Percentiles rank a stretch among this genome's conserved stretches.
phyloP scores from a whole-genome alignment of 23 tunicate species.

The Trididemnum miniatum region DNA sequence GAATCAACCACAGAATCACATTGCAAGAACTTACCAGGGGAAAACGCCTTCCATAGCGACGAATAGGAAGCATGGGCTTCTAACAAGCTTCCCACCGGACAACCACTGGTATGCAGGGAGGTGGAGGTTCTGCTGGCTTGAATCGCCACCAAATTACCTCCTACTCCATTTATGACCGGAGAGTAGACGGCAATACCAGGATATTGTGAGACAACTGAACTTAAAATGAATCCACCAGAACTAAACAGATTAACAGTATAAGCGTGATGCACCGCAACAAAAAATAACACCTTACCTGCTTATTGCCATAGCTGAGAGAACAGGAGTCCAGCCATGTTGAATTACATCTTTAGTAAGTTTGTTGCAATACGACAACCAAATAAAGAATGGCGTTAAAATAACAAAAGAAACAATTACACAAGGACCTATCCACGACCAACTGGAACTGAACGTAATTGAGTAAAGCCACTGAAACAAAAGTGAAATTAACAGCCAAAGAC shows the following conservation, averaged over 20 bases:
- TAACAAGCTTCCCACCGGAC: conserved; percentile 62
- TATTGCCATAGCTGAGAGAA: conserved; percentile 93
- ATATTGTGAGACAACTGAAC: conserved; percentile 74
- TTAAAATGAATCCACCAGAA: conserved; percentile 90
- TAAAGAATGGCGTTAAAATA: conserved; percentile 57
- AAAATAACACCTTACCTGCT: conserved; percentile 64
- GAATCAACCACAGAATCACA: too few species aligned
- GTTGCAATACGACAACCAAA: conserved; percentile 71
- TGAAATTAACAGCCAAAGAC: too few species aligned
- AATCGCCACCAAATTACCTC: conserved; percentile 96
- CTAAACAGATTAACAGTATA: too few species aligned
- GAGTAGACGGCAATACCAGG: conserved; percentile 92
- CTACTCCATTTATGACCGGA: conserved; percentile 97
- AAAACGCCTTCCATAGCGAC: conserved; percentile 55
- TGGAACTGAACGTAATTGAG: conserved; percentile 29
- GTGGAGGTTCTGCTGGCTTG: conserved; percentile 91
- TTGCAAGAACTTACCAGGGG: background rate
- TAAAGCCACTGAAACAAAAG: conserved; percentile 49
- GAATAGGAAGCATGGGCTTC: conserved; percentile 16
- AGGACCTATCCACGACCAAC: conserved; percentile 67
- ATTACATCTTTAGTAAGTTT: conserved; percentile 72
- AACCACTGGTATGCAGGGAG: conserved; percentile 58
- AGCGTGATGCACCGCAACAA: too few species aligned
- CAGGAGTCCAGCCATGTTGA: conserved; percentile 88
- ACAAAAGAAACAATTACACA: conserved; percentile 48